Conservation (phyloP, 2,797 vertebrate genomes). For the Corythornis leucogaster region DNA sequence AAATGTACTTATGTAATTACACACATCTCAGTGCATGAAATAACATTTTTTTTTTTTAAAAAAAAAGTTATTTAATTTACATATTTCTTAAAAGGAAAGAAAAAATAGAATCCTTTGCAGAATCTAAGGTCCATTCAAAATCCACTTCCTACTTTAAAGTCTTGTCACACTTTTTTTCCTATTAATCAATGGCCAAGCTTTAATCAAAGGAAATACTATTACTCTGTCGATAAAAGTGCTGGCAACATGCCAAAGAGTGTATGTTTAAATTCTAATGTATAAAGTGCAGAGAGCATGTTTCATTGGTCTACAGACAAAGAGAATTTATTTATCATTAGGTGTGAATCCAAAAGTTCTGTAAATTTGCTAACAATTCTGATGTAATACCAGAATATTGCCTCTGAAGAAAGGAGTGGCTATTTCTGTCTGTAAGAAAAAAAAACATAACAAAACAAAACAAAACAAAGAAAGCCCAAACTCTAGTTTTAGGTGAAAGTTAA, state of each 20-base stretch:
- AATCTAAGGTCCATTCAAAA: background rate
- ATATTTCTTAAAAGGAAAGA: background rate
- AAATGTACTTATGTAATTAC: background rate
- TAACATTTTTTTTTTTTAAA: background rate
- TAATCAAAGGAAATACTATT: constrained; percentile 13
- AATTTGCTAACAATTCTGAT: background rate
- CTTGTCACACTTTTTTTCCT: background rate
- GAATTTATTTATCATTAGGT: background rate
- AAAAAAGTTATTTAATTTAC: constrained; percentile 7
- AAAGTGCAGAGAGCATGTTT: background rate
- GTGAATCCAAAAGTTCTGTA: background rate
- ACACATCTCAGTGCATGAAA: background rate
- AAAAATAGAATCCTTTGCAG: background rate
- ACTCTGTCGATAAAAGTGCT: constrained; percentile 14
- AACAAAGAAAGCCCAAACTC: background rate
- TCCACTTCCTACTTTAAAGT: background rate
- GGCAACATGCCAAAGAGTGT: background rate
- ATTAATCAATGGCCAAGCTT: constrained; percentile 13
- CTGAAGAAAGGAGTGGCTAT: background rate
- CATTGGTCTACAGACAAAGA: background rate
- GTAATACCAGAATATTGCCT: background rate
- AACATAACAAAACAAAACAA: background rate
- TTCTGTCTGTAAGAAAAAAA: background rate
- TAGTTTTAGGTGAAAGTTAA: background rate
- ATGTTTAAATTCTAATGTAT: constrained; percentile 4